Evolutionary conservation across 1,140 invertebrate species (phyloP).

Genomic region (Aricia agestis): DNA sequence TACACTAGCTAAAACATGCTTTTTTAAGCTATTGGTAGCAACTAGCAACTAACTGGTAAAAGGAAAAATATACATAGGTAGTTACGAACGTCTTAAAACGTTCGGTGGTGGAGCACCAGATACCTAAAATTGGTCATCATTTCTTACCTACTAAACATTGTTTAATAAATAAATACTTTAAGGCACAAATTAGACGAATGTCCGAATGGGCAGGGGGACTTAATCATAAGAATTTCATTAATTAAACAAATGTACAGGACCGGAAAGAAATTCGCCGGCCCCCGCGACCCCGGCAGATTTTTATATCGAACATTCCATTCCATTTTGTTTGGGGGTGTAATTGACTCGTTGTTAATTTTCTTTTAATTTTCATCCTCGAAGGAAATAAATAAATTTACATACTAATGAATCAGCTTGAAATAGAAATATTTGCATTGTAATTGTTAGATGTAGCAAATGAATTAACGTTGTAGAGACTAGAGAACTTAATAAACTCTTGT

Average conservation of each 20-base stretch:
- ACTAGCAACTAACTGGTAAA: no score
- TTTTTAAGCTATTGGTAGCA: no score
- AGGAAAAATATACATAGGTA: no score
- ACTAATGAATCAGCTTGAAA: neutral
- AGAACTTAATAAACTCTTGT: neutral
- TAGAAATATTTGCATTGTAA: neutral
- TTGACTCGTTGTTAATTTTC: slow-evolving; percentile 63
- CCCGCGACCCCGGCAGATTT: slow-evolving; percentile 63
- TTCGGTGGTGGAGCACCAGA: no score
- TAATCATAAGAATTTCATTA: slow-evolving; percentile 71
- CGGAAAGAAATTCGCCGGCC: slow-evolving; percentile 69
- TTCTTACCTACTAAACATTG: no score
- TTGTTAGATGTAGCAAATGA: neutral
- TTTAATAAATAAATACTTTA: slow-evolving; percentile 7
- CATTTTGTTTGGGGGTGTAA: slow-evolving; percentile 61
- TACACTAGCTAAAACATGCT: no score
- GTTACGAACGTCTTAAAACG: no score
- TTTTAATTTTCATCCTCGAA: slow-evolving; percentile 46
- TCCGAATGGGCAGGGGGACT: slow-evolving; percentile 49
- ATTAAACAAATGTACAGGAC: slow-evolving; percentile 70
- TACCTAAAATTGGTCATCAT: no score
- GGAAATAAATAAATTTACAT: slow-evolving; percentile 35
- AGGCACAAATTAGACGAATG: slow-evolving; percentile 61
- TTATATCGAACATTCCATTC: slow-evolving; percentile 58
- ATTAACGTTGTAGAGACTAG: neutral